Percentiles rank a stretch among this genome's conserved stretches.
Evolutionary conservation across 2,113 vertebrate species (phyloP).

Genomic region (Clupea harengus): DNA sequence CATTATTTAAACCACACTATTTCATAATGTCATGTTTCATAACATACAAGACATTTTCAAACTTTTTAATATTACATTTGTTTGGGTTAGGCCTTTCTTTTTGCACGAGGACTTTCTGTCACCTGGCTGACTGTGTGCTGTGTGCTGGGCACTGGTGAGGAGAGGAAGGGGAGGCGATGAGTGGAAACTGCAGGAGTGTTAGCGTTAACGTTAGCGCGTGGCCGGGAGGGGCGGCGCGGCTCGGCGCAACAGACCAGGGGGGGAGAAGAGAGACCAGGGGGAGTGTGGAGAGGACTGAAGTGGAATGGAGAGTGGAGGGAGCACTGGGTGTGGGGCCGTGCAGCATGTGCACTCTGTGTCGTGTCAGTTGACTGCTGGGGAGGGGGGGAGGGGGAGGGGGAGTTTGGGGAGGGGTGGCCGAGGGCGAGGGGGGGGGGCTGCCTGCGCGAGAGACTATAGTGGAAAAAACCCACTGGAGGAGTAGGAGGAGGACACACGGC

Average conservation of each 20-base stretch:
- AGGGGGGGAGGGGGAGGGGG: conserved; percentile 45
- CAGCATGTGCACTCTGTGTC: conserved; percentile 55
- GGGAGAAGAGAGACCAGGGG: conserved; percentile 53
- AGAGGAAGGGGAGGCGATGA: not conserved
- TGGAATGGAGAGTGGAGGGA: conserved; percentile 31
- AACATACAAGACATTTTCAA: not conserved
- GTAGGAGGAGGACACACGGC: conserved; percentile 66
- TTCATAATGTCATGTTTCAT: not conserved
- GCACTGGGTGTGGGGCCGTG: conserved; percentile 31
- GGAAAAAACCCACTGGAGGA: conserved; percentile 69
- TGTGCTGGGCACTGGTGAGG: not conserved
- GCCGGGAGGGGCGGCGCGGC: not conserved
- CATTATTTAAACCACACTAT: not conserved
- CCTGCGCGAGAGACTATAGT: conserved; percentile 58
- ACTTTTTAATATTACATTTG: too few relatives aligned
- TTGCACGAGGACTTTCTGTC: not conserved
- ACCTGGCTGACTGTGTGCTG: not conserved
- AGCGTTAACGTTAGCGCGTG: not conserved
- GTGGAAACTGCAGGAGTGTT: not conserved
- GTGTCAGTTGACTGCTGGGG: conserved; percentile 31
- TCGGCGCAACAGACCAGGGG: conserved; percentile 29
- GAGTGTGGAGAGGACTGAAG: conserved; percentile 26
- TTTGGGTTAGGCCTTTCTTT: not conserved
- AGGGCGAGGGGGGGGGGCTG: conserved; percentile 45
- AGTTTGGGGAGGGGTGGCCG: conserved; percentile 38